These are phyloP conservation scores for Erpobdella octoculata DNA, from an alignment of 2,888 invertebrate genomes.

Conservation along the genomic window DNA sequence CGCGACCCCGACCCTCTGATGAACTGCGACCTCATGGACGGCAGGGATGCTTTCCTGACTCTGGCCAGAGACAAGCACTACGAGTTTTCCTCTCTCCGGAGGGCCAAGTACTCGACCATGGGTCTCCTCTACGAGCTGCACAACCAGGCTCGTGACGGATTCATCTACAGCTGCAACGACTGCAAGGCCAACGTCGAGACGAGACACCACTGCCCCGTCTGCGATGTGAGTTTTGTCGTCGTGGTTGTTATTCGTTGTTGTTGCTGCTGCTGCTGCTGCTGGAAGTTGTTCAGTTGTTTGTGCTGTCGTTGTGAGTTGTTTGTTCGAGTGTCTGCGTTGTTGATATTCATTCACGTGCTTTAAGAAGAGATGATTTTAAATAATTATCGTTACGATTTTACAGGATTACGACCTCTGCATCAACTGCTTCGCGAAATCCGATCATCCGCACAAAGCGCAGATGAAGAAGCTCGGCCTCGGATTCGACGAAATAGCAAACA, in stretches of 20 bases:
- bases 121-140: conserved; percentile 96
- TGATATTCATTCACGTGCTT: neutral
- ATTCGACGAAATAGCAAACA: conserved; percentile 58
- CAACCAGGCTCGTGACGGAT: conserved; percentile 94
- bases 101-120: conserved; percentile 91
- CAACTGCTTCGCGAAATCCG: conserved; percentile 83
- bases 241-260: neutral
- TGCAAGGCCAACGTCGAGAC: conserved; percentile 94
- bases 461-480: conserved; percentile 82
- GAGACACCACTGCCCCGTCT: conserved; percentile 83
- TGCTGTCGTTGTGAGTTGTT: neutral
- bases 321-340: neutral
- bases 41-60: conserved; percentile 94
- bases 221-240: conserved; percentile 83
- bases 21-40: conserved; percentile 97
- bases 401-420: conserved; percentile 95
- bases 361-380: neutral
- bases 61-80: conserved; percentile 94
- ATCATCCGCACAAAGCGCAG: conserved; percentile 74
- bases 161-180: conserved; percentile 96
- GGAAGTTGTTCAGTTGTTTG: neutral
- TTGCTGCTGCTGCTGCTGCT: neutral
- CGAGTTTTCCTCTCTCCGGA: conserved; percentile 88
- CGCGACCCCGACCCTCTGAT: conserved; percentile 92
- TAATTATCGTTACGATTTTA: conserved; percentile 24